Evolutionary conservation across 2,888 invertebrate genomes (phyloP).

Genomic region (Eulithis testata): DNA sequence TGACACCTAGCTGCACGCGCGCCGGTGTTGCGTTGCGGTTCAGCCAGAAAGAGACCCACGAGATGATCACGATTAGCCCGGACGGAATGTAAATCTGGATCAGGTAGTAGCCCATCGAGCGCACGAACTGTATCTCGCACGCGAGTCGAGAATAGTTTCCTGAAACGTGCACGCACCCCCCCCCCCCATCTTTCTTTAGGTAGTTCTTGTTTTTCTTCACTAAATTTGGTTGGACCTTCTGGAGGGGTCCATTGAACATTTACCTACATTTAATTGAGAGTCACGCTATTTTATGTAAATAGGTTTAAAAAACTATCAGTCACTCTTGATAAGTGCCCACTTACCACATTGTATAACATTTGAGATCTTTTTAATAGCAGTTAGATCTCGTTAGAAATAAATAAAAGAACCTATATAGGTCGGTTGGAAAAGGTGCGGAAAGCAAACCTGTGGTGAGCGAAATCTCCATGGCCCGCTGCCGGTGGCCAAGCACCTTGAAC

Average conservation of each 20-base stretch:
- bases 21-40: slow-evolving; percentile 97
- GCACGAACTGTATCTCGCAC: slow-evolving; percentile 96
- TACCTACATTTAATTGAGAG: too few species aligned
- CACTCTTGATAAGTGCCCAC: too few species aligned
- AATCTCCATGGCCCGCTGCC: slow-evolving; percentile 96
- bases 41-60: slow-evolving; percentile 97
- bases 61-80: slow-evolving; percentile 97
- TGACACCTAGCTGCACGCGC: slow-evolving; percentile 95
- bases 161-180: slow-evolving; percentile 56
- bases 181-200: not conserved
- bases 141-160: slow-evolving; percentile 97
- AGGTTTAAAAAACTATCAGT: too few species aligned
- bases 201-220: not conserved
- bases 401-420: too few species aligned
- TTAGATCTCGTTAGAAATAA: too few species aligned
- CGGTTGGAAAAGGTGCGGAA: not conserved
- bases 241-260: too few species aligned
- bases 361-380: too few species aligned
- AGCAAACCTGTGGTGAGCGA: slow-evolving; percentile 93
- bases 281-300: too few species aligned
- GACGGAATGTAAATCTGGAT: slow-evolving; percentile 98
- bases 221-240: too few species aligned
- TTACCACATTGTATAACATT: too few species aligned
- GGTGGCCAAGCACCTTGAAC: slow-evolving; percentile 97
- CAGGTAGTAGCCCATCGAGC: slow-evolving; percentile 98